Evolutionary conservation across 2,888 invertebrate species (phyloP).

Genomic region (Dione juno): DNA sequence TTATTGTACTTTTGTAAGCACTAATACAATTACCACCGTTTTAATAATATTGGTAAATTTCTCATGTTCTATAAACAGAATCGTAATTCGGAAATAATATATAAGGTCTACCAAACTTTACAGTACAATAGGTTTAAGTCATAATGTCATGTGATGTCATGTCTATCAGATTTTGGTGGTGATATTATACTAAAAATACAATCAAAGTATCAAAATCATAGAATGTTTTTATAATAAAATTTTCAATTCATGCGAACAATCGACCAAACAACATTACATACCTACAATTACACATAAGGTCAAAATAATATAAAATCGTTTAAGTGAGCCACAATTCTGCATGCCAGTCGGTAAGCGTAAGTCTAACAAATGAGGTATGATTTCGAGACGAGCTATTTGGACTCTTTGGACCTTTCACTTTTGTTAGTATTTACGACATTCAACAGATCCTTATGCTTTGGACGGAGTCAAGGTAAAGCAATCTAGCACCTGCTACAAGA

Average conservation of each 20-base stretch:
- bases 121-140: too few relatives aligned
- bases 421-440: constrained; percentile 57
- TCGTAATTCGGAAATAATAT: too few relatives aligned
- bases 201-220: constrained; percentile 5
- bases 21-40: too few relatives aligned
- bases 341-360: constrained; percentile 13
- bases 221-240: constrained; percentile 39
- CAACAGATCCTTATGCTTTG: constrained; percentile 55
- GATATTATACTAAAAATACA: neutral
- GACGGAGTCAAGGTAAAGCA: constrained; percentile 54
- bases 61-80: too few relatives aligned
- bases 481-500: constrained; percentile 52
- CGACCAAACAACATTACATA: constrained; percentile 50
- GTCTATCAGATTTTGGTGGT: neutral
- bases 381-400: constrained; percentile 41
- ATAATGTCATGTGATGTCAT: too few relatives aligned
- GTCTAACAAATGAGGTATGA: constrained; percentile 29
- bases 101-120: too few relatives aligned
- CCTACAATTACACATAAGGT: constrained; percentile 53
- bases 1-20: too few relatives aligned
- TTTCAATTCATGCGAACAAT: constrained; percentile 48
- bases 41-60: too few relatives aligned
- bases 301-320: constrained; percentile 52
- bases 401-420: constrained; percentile 60
- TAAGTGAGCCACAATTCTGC: constrained; percentile 47